phyloP scores from a whole-genome alignment of 2,113 vertebrate genomes.

The Anhinga rufa region DNA sequence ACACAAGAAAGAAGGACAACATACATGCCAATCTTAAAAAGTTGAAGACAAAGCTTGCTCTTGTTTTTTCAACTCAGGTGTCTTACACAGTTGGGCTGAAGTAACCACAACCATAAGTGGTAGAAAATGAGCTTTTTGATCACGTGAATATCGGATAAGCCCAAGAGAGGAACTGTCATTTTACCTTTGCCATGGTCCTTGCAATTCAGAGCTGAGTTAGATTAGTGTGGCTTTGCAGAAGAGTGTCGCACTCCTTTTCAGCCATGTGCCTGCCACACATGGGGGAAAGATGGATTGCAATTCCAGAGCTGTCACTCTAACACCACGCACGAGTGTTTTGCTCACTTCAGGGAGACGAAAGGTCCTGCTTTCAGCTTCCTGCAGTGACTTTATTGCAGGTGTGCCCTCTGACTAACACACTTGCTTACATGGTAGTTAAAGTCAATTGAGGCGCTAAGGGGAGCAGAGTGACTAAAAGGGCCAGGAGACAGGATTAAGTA shows the following conservation, averaged over 20 bases:
- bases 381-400: background rate
- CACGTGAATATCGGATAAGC: background rate
- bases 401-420: background rate
- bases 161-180: background rate
- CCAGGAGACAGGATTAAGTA: background rate
- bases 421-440: background rate
- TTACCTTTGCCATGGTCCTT: background rate
- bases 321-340: rapidly evolving
- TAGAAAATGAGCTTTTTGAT: background rate
- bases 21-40: background rate
- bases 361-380: background rate
- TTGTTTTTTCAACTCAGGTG: background rate
- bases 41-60: background rate
- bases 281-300: background rate
- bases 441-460: background rate
- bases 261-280: background rate
- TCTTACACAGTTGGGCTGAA: background rate
- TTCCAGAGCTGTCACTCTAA: background rate
- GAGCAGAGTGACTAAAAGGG: background rate
- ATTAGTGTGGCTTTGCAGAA: background rate
- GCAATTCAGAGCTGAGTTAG: background rate
- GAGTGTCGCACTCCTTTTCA: background rate
- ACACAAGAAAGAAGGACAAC: background rate
- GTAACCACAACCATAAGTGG: background rate
- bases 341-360: background rate